phyloP scores from a whole-genome alignment of 64 coral and sea anemone genomes.

The Montipora capricornis region DNA sequence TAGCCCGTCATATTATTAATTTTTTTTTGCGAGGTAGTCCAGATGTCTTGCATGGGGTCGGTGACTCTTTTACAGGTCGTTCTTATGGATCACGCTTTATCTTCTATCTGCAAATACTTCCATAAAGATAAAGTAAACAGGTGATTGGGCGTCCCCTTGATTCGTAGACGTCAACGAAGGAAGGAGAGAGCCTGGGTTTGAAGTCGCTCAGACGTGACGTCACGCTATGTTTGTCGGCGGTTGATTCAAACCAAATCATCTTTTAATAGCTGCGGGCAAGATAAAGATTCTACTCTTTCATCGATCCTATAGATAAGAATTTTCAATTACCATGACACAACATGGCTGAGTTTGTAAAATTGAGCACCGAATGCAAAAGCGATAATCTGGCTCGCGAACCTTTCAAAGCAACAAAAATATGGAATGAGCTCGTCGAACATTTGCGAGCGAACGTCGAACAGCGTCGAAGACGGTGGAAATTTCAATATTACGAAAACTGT shows the following conservation, averaged over 20 bases:
- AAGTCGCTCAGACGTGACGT: background rate
- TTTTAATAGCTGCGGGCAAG: background rate
- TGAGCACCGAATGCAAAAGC: background rate
- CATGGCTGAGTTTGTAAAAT: slow-evolving; percentile 10
- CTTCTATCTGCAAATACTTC: no score
- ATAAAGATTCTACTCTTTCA: background rate
- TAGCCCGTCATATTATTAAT: no score
- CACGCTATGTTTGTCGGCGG: slow-evolving; percentile 2
- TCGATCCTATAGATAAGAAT: background rate
- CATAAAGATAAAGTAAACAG: no score
- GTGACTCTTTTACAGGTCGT: no score
- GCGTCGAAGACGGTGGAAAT: slow-evolving; percentile 90
- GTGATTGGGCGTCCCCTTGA: no score
- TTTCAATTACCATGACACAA: background rate
- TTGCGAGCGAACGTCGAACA: slow-evolving; percentile 77
- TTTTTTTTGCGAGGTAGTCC: no score
- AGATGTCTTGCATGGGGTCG: no score
- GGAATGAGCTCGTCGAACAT: slow-evolving; percentile 90
- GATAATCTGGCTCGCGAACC: slow-evolving; percentile 33
- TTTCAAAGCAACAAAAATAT: slow-evolving; percentile 98
- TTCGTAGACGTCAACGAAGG: no score
- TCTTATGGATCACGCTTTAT: no score
- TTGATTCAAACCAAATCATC: slow-evolving; percentile 31
- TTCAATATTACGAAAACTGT: slow-evolving; percentile 92
- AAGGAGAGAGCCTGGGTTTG: no score